phyloP scores from a whole-genome alignment of 2,113 vertebrate genomes.

The Caloenas nicobarica region DNA sequence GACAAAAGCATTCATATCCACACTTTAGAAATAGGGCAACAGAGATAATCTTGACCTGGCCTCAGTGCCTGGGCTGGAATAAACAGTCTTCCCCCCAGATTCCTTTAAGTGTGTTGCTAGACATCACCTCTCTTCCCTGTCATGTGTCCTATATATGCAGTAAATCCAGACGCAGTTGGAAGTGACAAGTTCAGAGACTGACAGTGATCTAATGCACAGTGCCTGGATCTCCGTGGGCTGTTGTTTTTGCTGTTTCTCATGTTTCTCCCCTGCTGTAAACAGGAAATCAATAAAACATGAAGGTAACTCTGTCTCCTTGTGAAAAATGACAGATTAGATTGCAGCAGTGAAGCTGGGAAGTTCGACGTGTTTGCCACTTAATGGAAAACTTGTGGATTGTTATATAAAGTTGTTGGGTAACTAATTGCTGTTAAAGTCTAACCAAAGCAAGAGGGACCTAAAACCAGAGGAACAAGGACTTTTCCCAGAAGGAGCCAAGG shows the following conservation, averaged over 20 bases:
- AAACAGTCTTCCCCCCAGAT: not conserved
- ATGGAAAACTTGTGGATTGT: not conserved
- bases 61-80: not conserved
- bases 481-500: not conserved
- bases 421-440: constrained; percentile 37
- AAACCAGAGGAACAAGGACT: not conserved
- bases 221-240: not conserved
- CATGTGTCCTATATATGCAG: fast-evolving
- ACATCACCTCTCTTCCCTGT: not conserved
- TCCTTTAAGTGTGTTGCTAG: not conserved
- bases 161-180: not conserved
- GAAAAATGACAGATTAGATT: not conserved
- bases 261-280: not conserved
- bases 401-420: not conserved
- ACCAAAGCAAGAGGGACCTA: not conserved
- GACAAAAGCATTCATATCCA: not conserved
- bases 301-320: not conserved
- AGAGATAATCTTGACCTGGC: not conserved
- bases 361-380: not conserved
- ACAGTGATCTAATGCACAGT: not conserved
- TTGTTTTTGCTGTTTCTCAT: not conserved
- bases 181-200: not conserved
- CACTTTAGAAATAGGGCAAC: not conserved
- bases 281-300: constrained; percentile 13
- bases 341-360: not conserved